Percentiles rank a stretch among this genome's conserved stretches.
Evolutionary conservation across 2,888 invertebrate genomes (phyloP).

Genomic region (Callyntrura guangdongensis): DNA sequence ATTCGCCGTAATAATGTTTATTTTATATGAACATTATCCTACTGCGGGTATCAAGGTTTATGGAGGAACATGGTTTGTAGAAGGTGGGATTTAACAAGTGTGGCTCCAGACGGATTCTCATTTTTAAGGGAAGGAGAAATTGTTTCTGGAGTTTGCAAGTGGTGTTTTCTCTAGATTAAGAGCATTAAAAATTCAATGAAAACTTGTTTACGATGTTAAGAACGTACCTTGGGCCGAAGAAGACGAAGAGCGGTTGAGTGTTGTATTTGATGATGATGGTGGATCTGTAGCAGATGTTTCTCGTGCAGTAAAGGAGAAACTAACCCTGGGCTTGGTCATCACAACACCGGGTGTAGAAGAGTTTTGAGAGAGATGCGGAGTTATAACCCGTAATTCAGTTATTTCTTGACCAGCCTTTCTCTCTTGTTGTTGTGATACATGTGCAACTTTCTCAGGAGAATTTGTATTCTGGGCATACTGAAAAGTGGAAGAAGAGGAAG

Average conservation of each 20-base stretch:
- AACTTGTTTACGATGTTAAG: slow-evolving; percentile 47
- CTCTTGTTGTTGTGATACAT: slow-evolving; percentile 66
- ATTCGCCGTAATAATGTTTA: slow-evolving; percentile 7
- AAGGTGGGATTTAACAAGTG: slow-evolving; percentile 20
- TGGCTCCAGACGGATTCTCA: slow-evolving; percentile 26
- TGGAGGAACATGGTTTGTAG: not conserved
- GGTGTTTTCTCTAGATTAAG: slow-evolving; percentile 31
- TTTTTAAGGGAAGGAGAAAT: slow-evolving; percentile 23
- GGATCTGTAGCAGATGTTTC: slow-evolving; percentile 56
- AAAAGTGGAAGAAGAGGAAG: slow-evolving; percentile 64
- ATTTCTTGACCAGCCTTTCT: slow-evolving; percentile 65
- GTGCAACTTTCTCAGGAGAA: slow-evolving; percentile 81
- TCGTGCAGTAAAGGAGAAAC: slow-evolving; percentile 49
- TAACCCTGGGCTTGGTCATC: slow-evolving; percentile 49
- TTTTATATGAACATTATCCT: slow-evolving; percentile 17
- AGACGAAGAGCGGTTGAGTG: slow-evolving; percentile 48
- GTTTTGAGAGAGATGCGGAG: slow-evolving; percentile 23
- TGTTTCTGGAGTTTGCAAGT: slow-evolving; percentile 24
- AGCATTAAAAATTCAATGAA: slow-evolving; percentile 68
- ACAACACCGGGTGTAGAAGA: slow-evolving; percentile 33
- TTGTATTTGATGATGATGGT: slow-evolving; percentile 52
- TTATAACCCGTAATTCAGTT: slow-evolving; percentile 51
- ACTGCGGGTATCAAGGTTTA: not conserved
- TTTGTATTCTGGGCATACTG: slow-evolving; percentile 82
- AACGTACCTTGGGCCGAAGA: slow-evolving; percentile 62